A percentile compares a stretch with the other conserved stretches of the same genome.
These are phyloP conservation scores for Epizoanthus ramosus DNA, from an alignment of 92 coral and sea anemone species.

Conservation along the genomic window DNA sequence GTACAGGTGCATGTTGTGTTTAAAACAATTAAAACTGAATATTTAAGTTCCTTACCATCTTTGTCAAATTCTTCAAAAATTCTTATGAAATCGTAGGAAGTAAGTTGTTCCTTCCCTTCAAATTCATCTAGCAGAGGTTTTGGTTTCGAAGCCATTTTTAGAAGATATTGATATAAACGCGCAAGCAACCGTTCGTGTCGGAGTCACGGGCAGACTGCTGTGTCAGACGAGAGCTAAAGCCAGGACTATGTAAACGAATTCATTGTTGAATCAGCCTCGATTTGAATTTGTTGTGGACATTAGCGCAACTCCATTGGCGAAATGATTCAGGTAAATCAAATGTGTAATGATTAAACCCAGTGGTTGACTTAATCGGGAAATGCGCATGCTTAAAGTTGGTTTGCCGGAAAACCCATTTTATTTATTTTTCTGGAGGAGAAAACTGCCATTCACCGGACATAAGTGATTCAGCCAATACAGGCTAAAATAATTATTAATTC, in stretches of 20 bases:
- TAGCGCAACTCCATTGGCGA: neutral
- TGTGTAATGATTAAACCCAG: neutral
- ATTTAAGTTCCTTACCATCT: slow-evolving; percentile 68
- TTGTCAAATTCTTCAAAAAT: slow-evolving; percentile 80
- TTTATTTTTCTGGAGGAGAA: too few relatives aligned
- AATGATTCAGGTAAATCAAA: neutral
- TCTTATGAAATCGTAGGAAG: slow-evolving; percentile 80
- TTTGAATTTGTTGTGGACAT: slow-evolving; percentile 3
- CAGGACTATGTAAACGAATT: too few relatives aligned
- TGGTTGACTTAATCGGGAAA: too few relatives aligned
- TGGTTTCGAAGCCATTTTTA: slow-evolving; percentile 30
- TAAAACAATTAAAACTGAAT: neutral
- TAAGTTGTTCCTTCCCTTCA: slow-evolving; percentile 65
- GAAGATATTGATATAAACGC: too few relatives aligned
- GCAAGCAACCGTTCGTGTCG: neutral
- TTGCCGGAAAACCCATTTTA: too few relatives aligned
- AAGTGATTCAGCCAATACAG: too few relatives aligned
- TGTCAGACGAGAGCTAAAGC: neutral
- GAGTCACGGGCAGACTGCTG: neutral
- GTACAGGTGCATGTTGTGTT: neutral
- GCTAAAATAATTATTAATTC: too few relatives aligned
- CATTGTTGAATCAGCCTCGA: neutral
- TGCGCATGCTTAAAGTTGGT: too few relatives aligned
- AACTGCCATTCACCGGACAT: too few relatives aligned
- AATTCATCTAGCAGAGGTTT: slow-evolving; percentile 30